Evolutionary conservation across 1,140 invertebrate genomes (phyloP), one percentile per base, ranked within the genome.

Genomic region (Riptortus pedestris): DNA sequence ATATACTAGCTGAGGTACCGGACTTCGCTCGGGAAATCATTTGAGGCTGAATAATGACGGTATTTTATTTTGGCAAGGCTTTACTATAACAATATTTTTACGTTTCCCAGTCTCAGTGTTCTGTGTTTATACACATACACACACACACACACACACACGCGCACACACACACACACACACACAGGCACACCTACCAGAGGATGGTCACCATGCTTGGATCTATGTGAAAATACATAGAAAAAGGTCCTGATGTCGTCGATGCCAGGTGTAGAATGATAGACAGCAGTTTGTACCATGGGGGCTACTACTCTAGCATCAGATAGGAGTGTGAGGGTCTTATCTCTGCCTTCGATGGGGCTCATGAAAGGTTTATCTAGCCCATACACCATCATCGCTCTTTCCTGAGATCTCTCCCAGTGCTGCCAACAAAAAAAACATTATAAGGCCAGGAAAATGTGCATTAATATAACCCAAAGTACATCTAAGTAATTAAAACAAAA

Each of bases 261-360:
- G 31, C 29, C 33, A 0, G 60, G 27, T 1, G 59, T 61, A 20
- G 93, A 92, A 76, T 98, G 95, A 57, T 93, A 83, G 74, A 95
- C 90, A 0, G 90, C 91, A 0, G 92, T 93, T 73, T 92, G 84
- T 7, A 96, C 85, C 22, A 95, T 83, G 0, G 95, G 95, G 2
- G 93, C 91, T 1, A 96, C 91, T 28, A 91, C 91, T 74, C 89
- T 86, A 1, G 91, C 95, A 74, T 99, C 96, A 43, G 89, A 90
- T 0, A 99, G 76, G 1, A 95, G 89, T 73, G 96, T 91, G 47
- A 98, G 77, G 0, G 94, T 93, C 74, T 93, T 91, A 74, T 98
- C 31, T 52, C 55, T 22, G 28, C 38, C 33, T 48, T 64, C 24
- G 57, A 61, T 38, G 16, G 57, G n/a, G 0, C 26, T 11, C 43